Base-by-base conservation (phyloP, 2,113 vertebrate species). In the Ciconia boyciana region DNA sequence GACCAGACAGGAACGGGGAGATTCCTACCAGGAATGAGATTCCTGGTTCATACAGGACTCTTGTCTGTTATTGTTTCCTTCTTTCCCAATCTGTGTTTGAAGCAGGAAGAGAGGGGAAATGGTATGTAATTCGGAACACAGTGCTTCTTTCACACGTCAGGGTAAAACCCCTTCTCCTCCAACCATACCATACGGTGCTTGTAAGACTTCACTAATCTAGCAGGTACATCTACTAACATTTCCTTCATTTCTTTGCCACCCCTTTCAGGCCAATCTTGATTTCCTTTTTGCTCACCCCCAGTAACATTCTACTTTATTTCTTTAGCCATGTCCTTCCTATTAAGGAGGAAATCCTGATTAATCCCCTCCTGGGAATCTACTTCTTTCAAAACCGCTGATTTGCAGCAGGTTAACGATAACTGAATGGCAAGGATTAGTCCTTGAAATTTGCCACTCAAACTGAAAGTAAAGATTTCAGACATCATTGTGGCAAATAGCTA, bases 1-100 rank as follows among this genome's bases (percentile, higher is more conserved):
- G 89, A 97, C 95, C 96, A 95, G 96, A 97, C 96, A 97, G 95
- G 96, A 97, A 94, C 60, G 96, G 97, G 97, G 79, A 97, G 96
- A 97, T 97, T 97, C 97, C 94, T 93, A n/a, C 87, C 78, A 83
- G 89, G 95, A 95, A 88, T 95, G 90, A 96, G 95, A 97, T 96
- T 97, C 97, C 95, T 97, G 93, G 90, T 96, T 93, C 89, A 52
- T 82, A 57, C 70, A 94, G 46, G 54, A 74, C 91, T 97, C 91
- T 26, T 24, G 44, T 61, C 81, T 95, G 22, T 77, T 91, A 94
- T 58, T 97, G 95, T 95, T 95, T 93, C 93, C 91, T 86, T 58
- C 96, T 93, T 89, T 94, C 75, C 60, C 69, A 77, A 70, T 83
- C 62, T 26, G n/a, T 58, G 75, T 74, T 91, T 48, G 81, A 68